Evolutionary conservation across 2,888 invertebrate genomes (phyloP), one percentile per base, ranked within the genome.

Genomic region (Hypolimnas misippus): DNA sequence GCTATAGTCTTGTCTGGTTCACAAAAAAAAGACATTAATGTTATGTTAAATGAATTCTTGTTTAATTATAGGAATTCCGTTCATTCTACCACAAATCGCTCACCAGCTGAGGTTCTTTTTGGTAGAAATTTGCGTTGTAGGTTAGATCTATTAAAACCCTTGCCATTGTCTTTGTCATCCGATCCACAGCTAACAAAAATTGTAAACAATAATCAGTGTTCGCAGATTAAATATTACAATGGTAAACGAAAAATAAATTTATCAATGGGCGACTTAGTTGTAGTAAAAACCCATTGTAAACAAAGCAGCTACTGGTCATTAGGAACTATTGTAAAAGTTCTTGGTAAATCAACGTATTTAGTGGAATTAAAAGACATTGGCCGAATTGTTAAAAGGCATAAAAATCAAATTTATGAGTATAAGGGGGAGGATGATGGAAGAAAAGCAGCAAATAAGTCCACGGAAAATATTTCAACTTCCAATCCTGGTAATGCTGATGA

Each of bases 41-140:
- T 35, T 31, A 33, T 35, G 17, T 14, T 35, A 14, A 17, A 35
- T 19, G 35, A 53, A 53, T 53, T 53, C 68, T 42, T 42, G n/a
- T 42, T 42, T 14, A 1, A 42, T 17, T 42, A 42, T 17, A 14
- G 42, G n/a, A 42, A 42, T 17, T 42, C 42, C 14, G 12, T 14
- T 10, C n/a, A 42, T 17, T 14, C 14, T 17, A 42, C 42, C 16
- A 42, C 42, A 14, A 14, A 14, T 14, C n/a, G 14, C 2, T 42
- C 42, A 14, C 42, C 42, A 6, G 42, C 42, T 6, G 42, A 42
- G 12, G n/a, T 42, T 12, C 12, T 42, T 6, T 42, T 14, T 12
- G 42, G 42, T 14, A 42, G n/a, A 14, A 12, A 6, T 3, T 17
- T 42, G 6, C 17, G 17, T 2, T 42, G 14, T 6, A 42, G 17